A percentile compares a stretch with the other conserved stretches of the same genome.
Evolutionary conservation across 2,888 invertebrate genomes (phyloP).

Genomic region (Oegoconia quadripuncta): DNA sequence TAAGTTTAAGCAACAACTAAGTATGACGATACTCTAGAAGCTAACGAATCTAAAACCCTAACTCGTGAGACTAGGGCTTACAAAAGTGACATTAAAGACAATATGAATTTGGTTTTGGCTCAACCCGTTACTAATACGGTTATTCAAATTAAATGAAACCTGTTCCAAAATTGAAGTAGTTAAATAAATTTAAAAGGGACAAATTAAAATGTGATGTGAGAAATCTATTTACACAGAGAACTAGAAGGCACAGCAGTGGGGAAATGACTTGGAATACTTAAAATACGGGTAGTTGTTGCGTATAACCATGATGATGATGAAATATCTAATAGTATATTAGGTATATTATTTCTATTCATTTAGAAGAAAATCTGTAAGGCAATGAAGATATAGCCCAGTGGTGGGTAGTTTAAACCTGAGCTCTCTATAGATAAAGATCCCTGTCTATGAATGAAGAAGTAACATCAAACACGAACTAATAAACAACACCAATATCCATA

Average conservation of each 20-base stretch:
- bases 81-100: slow-evolving; percentile 18
- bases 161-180: neutral
- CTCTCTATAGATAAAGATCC: slow-evolving; percentile 22
- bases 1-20: slow-evolving; percentile 9
- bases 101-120: neutral
- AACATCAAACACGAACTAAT: slow-evolving; percentile 36
- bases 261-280: slow-evolving; percentile 37
- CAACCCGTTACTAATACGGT: too few relatives aligned
- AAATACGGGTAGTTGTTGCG: slow-evolving; percentile 6
- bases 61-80: slow-evolving; percentile 45
- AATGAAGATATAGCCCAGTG: neutral
- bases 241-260: slow-evolving; percentile 75
- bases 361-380: slow-evolving; percentile 1
- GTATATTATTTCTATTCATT: neutral
- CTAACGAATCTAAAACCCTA: slow-evolving; percentile 39
- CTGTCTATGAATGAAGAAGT: slow-evolving; percentile 35
- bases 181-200: slow-evolving; percentile 4
- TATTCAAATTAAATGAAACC: too few relatives aligned
- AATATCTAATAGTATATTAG: neutral
- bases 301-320: neutral
- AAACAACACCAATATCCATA: slow-evolving; percentile 47
- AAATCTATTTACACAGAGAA: slow-evolving; percentile 61
- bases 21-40: slow-evolving; percentile 26
- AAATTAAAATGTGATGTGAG: slow-evolving; percentile 23
- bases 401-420: slow-evolving; percentile 2